Evolutionary conservation across 2,797 vertebrate species (phyloP).

Genomic region (Pipistrellus kuhlii): DNA sequence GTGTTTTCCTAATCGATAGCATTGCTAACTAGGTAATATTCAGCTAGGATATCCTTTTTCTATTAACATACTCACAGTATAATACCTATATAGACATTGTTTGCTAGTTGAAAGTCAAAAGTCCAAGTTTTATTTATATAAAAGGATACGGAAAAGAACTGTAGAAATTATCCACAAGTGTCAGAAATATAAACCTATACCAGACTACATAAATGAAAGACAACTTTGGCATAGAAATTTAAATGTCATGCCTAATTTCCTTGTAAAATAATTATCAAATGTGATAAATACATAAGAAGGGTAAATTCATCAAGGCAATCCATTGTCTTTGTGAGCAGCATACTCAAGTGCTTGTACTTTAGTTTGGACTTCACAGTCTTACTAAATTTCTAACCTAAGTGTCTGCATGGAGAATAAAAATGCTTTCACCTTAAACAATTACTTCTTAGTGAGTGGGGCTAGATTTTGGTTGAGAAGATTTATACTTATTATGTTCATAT

Average conservation of each 20-base stretch:
- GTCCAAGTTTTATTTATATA: neutral
- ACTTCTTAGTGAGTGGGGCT: neutral
- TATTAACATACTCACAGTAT: conserved; percentile 2
- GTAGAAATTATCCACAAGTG: neutral
- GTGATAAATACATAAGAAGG: neutral
- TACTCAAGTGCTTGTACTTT: neutral
- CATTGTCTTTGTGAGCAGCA: neutral
- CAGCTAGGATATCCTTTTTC: neutral
- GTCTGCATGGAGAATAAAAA: neutral
- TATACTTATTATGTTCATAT: neutral
- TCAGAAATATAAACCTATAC: neutral
- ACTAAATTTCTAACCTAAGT: neutral
- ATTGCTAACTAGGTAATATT: neutral
- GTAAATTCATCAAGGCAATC: neutral
- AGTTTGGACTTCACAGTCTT: neutral
- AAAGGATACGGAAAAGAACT: neutral
- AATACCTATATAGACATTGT: neutral
- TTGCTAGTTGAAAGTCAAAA: neutral
- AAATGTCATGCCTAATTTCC: neutral
- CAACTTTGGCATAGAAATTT: neutral
- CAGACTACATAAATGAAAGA: neutral
- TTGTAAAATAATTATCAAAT: neutral
- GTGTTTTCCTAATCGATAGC: conserved; percentile 43
- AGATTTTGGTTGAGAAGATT: neutral
- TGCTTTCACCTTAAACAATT: neutral